A percentile compares a stretch with the other conserved stretches of the same genome.
Conservation (phyloP, 1,140 invertebrate genomes). For the Carposina sasakii region DNA sequence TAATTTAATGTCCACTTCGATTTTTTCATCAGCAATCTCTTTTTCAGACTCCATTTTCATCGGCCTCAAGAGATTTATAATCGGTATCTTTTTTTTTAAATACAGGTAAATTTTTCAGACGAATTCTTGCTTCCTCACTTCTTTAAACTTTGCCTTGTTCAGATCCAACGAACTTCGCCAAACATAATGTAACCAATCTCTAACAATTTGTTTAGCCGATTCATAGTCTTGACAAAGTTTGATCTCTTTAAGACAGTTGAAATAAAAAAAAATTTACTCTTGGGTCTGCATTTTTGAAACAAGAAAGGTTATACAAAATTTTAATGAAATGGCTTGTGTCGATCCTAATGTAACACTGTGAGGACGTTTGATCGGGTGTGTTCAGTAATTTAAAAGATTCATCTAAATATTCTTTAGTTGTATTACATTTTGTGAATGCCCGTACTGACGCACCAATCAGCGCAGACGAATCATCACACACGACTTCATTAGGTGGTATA, state of each 20-base stretch:
- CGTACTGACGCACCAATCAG: not conserved
- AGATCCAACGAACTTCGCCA: not conserved
- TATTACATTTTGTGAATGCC: not conserved
- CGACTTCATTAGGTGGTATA: not conserved
- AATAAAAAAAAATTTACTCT: constrained; percentile 5
- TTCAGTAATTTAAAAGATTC: not conserved
- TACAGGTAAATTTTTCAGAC: not conserved
- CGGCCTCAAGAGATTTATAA: not conserved
- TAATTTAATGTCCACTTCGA: not conserved
- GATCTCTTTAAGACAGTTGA: not conserved
- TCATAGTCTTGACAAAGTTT: not conserved
- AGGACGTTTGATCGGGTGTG: not conserved
- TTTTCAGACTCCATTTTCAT: no score
- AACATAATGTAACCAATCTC: not conserved
- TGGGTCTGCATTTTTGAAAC: not conserved
- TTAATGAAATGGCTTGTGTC: constrained; percentile 6
- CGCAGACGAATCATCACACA: not conserved
- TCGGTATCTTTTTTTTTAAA: not conserved
- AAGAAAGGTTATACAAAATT: not conserved
- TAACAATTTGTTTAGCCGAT: not conserved
- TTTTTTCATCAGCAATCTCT: not conserved
- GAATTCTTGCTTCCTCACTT: not conserved
- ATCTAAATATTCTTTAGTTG: not conserved
- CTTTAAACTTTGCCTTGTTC: not conserved
- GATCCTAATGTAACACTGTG: not conserved